phyloP scores from a whole-genome alignment of 1,140 invertebrate genomes.

The Potamilus streckersoni region DNA sequence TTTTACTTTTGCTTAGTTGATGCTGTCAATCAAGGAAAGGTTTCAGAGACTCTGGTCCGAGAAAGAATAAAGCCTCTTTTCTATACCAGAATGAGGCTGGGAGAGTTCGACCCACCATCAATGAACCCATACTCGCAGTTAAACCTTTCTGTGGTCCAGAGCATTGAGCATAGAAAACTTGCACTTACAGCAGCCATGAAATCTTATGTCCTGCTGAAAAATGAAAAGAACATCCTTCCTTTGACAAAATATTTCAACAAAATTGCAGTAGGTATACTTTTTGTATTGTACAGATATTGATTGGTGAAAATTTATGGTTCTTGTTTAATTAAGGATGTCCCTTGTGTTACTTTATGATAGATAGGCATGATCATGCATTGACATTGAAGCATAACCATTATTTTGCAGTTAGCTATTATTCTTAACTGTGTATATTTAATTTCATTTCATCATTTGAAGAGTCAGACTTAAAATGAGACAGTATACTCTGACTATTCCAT shows the following conservation, averaged over 20 bases:
- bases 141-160: conserved; percentile 43
- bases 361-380: too few species aligned
- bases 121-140: conserved; percentile 52
- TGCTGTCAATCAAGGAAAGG: background rate
- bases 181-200: conserved; percentile 40
- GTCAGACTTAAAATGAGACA: too few species aligned
- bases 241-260: conserved; percentile 13
- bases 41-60: background rate
- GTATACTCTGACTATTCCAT: background rate
- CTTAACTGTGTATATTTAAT: too few species aligned
- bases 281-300: background rate
- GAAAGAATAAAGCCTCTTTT: conserved; percentile 48
- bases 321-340: too few species aligned
- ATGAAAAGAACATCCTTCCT: conserved; percentile 35
- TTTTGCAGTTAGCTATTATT: too few species aligned
- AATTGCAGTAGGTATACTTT: conserved; percentile 18
- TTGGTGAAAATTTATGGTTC: too few species aligned
- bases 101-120: conserved; percentile 58
- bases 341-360: background rate
- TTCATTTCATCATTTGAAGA: too few species aligned
- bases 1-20: background rate
- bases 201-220: conserved; percentile 57
- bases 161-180: conserved; percentile 39
- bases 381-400: too few species aligned
- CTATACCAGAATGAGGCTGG: conserved; percentile 55